Evolutionary conservation across 2,888 invertebrate genomes (phyloP), one percentile per base, ranked within the genome.

Genomic region (Boloria euphrosyne): DNA sequence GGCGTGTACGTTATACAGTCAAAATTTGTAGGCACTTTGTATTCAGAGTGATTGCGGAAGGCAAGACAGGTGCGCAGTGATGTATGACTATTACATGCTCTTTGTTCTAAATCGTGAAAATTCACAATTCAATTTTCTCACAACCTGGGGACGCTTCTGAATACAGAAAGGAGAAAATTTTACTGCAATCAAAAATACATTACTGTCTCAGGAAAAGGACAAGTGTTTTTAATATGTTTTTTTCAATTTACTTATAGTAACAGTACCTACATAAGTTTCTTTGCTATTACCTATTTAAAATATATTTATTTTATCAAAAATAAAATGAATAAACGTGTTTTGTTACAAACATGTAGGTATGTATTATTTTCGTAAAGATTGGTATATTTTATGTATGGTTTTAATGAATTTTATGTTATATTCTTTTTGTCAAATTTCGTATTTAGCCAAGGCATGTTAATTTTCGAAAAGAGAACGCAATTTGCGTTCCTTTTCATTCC

Each of bases 31-130:
- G 55, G 52, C 62, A 71, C 72, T 80, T 79, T 77, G 75, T 81
- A 80, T 81, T 78, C 78, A 76, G 65, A 68, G 64, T 75, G 67
- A 67, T 72, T 69, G 64, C 66, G 60, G 50, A 66, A 66, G 65
- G 67, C 62, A 69, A 78, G 80, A 78, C 83, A 83, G 79, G 79
- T 80, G 77, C 72, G 64, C 72, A 68, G 73, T 84, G 83, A 84
- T 79, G 74, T 79, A 83, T 76, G 75, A 76, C 69, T 73, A 71
- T 74, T 77, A 76, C 76, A 76, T 73, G 78, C 75, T 76, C 80
- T 77, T 75, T 77, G 78, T 78, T 76, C 73, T 67, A 66, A 66
- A 67, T 66, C 70, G 65, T 62, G 71, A 64, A 69, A 73, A 74
- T 71, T 72, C 70, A 68, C 67, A 68, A 75, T 74, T 73, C 75